Evolutionary conservation across 2,797 vertebrate genomes (phyloP).

Genomic region (Poeciliopsis infans): DNA sequence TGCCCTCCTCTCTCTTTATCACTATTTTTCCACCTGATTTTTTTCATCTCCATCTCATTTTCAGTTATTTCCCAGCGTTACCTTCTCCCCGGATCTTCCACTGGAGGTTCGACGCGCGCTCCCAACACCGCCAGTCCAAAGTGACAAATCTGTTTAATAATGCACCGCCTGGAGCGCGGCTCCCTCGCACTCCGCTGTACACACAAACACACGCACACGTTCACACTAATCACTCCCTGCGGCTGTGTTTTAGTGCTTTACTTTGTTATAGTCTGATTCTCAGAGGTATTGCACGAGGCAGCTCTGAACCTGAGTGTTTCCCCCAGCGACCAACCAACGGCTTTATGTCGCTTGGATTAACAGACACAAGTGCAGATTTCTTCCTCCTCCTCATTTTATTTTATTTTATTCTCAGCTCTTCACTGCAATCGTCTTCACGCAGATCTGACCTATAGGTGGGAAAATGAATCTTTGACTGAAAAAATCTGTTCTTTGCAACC

Average conservation of each 20-base stretch:
- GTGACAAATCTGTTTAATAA: constrained; percentile 80
- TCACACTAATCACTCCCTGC: constrained; percentile 58
- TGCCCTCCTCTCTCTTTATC: neutral
- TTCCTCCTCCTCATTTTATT: neutral
- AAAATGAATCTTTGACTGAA: neutral
- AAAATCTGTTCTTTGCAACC: constrained; percentile 29
- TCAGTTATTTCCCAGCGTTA: neutral
- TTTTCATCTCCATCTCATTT: neutral
- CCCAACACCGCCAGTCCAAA: constrained; percentile 60
- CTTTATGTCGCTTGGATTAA: constrained; percentile 30
- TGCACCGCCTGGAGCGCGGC: constrained; percentile 66
- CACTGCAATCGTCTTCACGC: constrained; percentile 29
- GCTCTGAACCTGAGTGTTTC: constrained; percentile 41
- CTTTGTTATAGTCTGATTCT: constrained; percentile 70
- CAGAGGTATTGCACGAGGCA: constrained; percentile 49
- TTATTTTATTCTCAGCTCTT: neutral
- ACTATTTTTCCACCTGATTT: neutral
- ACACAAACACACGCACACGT: constrained; percentile 33
- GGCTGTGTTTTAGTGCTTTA: constrained; percentile 62
- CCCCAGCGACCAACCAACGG: constrained; percentile 30
- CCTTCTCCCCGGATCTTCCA: constrained; percentile 5
- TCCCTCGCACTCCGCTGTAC: constrained; percentile 15
- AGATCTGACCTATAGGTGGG: constrained; percentile 7
- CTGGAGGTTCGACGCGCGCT: constrained; percentile 6
- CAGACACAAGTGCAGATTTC: constrained; percentile 29